phyloP scores from a whole-genome alignment of 37 sponge, comb jelly and placozoan genomes.

The Cladorhizidae sp. region DNA sequence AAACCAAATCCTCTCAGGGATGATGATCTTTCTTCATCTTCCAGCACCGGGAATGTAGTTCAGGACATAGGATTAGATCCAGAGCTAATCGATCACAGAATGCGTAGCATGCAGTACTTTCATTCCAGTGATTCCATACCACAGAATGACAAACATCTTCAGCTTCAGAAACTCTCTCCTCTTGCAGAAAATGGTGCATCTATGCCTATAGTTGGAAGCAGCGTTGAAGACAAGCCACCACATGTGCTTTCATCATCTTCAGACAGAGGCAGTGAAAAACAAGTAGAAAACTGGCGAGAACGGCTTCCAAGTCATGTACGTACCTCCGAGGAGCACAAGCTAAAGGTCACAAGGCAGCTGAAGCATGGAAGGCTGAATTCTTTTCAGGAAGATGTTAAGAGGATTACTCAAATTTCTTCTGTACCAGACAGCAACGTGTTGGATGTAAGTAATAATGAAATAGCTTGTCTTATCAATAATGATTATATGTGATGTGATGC shows the following conservation, averaged over 20 bases:
- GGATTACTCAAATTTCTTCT: background rate
- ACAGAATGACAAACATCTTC: background rate
- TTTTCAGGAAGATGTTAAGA: background rate
- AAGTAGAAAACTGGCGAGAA: background rate
- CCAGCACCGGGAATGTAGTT: constrained; percentile 10
- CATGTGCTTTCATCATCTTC: background rate
- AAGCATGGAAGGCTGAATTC: background rate
- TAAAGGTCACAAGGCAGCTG: background rate
- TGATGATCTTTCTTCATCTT: constrained; percentile 3
- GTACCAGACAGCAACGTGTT: background rate
- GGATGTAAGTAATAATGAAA: background rate
- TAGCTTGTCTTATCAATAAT: background rate
- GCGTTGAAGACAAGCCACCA: background rate
- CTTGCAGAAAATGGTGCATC: background rate
- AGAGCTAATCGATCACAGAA: background rate
- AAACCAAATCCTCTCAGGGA: background rate
- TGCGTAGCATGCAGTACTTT: constrained; percentile 9
- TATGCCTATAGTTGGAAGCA: background rate
- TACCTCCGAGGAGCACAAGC: background rate
- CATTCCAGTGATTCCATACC: constrained; percentile 5
- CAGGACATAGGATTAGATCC: background rate
- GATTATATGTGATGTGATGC: background rate
- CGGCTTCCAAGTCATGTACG: background rate
- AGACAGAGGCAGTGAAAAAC: background rate
- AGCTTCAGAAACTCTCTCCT: background rate